Evolutionary conservation across 2,797 vertebrate genomes (phyloP), one percentile per base, ranked within the genome.

Genomic region (Halcyon badia): DNA sequence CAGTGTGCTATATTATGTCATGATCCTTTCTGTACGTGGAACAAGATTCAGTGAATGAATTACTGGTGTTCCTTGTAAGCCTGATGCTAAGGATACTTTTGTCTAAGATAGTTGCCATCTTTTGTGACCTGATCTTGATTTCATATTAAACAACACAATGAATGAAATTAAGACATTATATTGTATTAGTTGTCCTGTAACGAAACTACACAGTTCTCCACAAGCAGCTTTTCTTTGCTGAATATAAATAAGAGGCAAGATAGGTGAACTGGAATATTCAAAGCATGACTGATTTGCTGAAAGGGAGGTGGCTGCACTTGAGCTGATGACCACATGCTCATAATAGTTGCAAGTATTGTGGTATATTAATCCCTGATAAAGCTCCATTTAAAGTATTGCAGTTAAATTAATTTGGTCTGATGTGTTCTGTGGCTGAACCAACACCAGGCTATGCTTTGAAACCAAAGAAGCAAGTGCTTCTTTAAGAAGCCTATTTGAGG

Each of bases 331-430:
- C 60, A 28, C 14, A 10, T 76, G 24, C 39, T 88, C 20, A 24
- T 57, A 76, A 33, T 26, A 60, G 1, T 30, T 82, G 28, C 14
- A 87, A 81, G 28, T 72, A 60, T 37, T 76, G 42, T 62, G 57
- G 12, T 72, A 5, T 87, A 41, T 62, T 88, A 75, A 84, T 87
- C 19, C 46, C 71, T 72, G 18, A 46, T 95, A 78, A 81, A 90
- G 60, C 2, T 14, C 11, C 14, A 31, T 86, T 68, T 79, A 41
- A 88, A 81, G 7, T 68, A 76, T 10, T 81, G 17, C 46, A 61
- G 18, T 90, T 82, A 89, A 81, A 62, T 88, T n/a, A 79, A 26
- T 84, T 90, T 92, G 26, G 11, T 69, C n/a, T 64, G 0, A 46
- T 2, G 0, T 71, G 17, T 84, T 90, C 51, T 87, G 30, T 39